phyloP scores from a whole-genome alignment of 2,113 vertebrate genomes.

The Egretta garzetta region DNA sequence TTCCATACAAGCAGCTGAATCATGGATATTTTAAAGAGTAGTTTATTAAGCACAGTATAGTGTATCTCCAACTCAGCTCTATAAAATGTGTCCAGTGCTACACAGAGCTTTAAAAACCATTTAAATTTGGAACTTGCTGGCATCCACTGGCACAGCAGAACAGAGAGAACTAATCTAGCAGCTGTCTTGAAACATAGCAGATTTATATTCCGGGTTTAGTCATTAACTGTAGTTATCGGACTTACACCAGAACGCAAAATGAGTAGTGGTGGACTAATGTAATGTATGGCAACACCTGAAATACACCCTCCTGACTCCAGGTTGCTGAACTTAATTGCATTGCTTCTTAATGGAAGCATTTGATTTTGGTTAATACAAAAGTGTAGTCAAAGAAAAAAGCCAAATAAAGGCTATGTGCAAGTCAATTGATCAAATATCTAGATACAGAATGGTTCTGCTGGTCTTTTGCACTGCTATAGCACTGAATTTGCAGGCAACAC shows the following conservation, averaged over 20 bases:
- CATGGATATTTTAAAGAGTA: constrained; percentile 13
- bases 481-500: background rate
- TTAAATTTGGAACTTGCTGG: background rate
- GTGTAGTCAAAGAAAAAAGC: background rate
- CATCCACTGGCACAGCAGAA: constrained; percentile 1
- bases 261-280: background rate
- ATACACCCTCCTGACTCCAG: background rate
- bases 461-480: background rate
- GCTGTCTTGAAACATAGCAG: background rate
- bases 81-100: background rate
- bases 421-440: background rate
- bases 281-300: background rate
- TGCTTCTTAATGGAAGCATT: background rate
- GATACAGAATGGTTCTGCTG: background rate
- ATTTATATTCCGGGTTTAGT: background rate
- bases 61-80: constrained; percentile 4
- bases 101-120: background rate
- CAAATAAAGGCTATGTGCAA: background rate
- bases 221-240: background rate
- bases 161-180: background rate
- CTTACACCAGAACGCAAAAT: background rate
- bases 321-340: background rate
- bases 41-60: constrained; percentile 25
- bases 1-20: constrained; percentile 19
- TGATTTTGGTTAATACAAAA: background rate